Base-by-base conservation (phyloP, 2,888 invertebrate species). In the Dexiosoma caninum region DNA sequence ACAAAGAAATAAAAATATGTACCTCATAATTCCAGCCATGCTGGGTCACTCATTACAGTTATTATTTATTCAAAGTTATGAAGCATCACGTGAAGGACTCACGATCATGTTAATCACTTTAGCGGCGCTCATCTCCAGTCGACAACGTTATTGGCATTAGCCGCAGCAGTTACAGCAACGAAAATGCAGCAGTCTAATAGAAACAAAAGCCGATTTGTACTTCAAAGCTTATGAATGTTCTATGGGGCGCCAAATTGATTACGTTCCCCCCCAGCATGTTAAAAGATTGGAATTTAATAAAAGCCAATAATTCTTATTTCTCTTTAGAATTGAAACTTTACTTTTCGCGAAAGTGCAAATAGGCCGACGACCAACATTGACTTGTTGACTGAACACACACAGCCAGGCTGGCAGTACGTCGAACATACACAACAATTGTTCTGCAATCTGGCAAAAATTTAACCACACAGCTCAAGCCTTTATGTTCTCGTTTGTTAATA, bases 171-270 rank as follows among this genome's bases (percentile, higher is more conserved):
- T 40, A 46, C n/a, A 19, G 3, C 6, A 32, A 1, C 23, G n/a
- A 9, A 7, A 16, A 71, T n/a, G 0, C 10, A 30, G 1, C 10
- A 35, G 14, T 21, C 9, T 7, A n/a, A 14, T n/a, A n/a, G n/a
- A n/a, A 30, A 69, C 4, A 21, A 53, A 46, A 57, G 1, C 9
- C 64, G 57, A 78, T 71, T 62, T 64, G 57, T 71, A 67, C 55
- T 74, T 60, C 16, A 53, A 55, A 60, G 60, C 67, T 78, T 74
- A 67, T 78, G 55, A 66, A 78, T 78, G 78, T 78, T 78, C 67
- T 78, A 78, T 78, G 72, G 53, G 72, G 72, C 78, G 78, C 66
- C 78, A 78, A 78, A 74, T 72, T 74, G 67, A 74, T 78, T 74
- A 67, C 35, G 67, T 62, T 78, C 60, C 46, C 60, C 53, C n/a